Conservation (phyloP, 2,888 invertebrate genomes). For the Acleris cristana region DNA sequence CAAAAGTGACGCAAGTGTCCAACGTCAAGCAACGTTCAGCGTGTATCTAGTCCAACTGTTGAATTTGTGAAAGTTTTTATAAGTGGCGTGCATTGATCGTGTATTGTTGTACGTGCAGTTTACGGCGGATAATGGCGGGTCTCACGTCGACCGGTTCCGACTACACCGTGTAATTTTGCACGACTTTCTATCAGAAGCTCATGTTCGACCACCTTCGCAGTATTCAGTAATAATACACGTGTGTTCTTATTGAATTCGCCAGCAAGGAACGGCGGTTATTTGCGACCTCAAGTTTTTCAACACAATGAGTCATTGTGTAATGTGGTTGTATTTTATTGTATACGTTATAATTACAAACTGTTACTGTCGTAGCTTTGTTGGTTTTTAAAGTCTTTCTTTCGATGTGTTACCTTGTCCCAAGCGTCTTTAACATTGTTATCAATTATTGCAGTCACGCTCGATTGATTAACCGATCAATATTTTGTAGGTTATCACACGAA, state of each 20-base stretch:
- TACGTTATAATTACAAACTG: neutral
- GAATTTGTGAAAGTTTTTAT: conserved; percentile 21
- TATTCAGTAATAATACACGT: conserved; percentile 27
- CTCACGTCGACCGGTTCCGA: conserved; percentile 55
- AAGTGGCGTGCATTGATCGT: conserved; percentile 13
- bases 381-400: neutral
- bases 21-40: too few relatives aligned
- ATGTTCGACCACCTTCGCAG: conserved; percentile 32
- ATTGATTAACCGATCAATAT: conserved; percentile 10
- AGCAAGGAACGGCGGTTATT: conserved; percentile 8
- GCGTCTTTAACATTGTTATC: neutral
- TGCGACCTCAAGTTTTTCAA: conserved; percentile 11
- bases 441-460: conserved; percentile 18
- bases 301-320: conserved; percentile 19
- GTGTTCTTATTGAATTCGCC: conserved; percentile 23
- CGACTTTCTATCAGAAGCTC: conserved; percentile 62
- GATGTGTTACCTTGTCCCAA: neutral
- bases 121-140: conserved; percentile 53
- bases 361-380: neutral
- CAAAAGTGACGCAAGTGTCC: too few relatives aligned
- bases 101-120: conserved; percentile 32
- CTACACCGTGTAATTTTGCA: conserved; percentile 63
- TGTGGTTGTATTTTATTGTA: conserved; percentile 13
- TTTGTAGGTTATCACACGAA: conserved; percentile 25
- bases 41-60: too few relatives aligned